Evolutionary conservation across 2,797 vertebrate species (phyloP).

Genomic region (Lagorchestes hirsutus): DNA sequence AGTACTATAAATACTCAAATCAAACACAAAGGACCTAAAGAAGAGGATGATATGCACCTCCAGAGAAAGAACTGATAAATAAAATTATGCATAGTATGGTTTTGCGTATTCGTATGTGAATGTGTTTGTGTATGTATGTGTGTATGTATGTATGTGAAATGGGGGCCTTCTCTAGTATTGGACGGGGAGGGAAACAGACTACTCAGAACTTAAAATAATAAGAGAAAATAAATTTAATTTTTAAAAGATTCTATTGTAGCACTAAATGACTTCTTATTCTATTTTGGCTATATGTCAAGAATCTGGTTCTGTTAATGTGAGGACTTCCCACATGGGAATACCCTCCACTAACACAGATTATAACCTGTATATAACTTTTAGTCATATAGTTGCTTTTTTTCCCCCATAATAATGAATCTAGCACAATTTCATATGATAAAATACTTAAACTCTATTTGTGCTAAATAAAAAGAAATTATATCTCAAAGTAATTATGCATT

Average conservation of each 20-base stretch:
- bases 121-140: too few species aligned
- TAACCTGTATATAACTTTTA: neutral
- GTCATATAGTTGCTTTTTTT: neutral
- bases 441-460: neutral
- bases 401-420: neutral
- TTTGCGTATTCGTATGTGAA: neutral
- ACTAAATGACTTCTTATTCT: neutral
- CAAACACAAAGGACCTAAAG: neutral
- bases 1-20: neutral
- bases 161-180: neutral
- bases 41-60: neutral
- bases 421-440: neutral
- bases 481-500: neutral
- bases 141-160: neutral
- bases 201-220: neutral
- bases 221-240: neutral
- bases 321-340: neutral
- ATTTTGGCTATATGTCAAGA: neutral
- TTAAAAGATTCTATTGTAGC: neutral
- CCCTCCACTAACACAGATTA: neutral
- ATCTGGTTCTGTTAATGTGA: neutral
- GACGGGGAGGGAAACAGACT: neutral
- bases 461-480: neutral
- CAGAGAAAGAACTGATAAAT: neutral
- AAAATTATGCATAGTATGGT: neutral